These are phyloP conservation scores for Chaenodraco wilsoni DNA, from an alignment of 2,797 vertebrate species.

Conservation along the genomic window DNA sequence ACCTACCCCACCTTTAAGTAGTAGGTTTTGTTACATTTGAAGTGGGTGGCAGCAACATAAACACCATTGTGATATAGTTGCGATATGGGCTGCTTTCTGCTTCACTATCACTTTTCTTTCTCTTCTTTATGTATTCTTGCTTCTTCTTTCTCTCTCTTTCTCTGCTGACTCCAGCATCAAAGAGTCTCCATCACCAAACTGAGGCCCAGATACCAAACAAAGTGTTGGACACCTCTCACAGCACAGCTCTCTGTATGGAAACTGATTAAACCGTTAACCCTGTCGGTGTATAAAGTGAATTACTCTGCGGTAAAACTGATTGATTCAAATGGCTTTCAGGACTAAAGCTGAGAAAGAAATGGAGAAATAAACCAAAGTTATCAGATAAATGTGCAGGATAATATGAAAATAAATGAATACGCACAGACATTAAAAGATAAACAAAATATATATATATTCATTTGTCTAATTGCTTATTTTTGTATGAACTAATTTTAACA, in stretches of 20 bases:
- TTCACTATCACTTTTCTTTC: slow-evolving; percentile 28
- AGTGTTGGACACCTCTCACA: slow-evolving; percentile 56
- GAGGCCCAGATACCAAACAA: slow-evolving; percentile 54
- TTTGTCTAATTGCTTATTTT: too few relatives aligned
- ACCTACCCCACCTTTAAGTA: too few relatives aligned
- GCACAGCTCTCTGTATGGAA: slow-evolving; percentile 72
- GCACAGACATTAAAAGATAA: too few relatives aligned
- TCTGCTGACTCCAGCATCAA: slow-evolving; percentile 68
- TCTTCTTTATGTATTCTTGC: slow-evolving; percentile 23
- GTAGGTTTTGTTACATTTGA: neutral
- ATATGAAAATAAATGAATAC: too few relatives aligned
- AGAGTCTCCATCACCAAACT: slow-evolving; percentile 56
- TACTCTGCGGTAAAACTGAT: neutral
- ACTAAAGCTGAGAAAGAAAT: too few relatives aligned
- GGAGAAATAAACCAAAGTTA: too few relatives aligned
- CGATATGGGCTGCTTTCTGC: slow-evolving; percentile 13
- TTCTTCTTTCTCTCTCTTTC: neutral
- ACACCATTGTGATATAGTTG: too few relatives aligned
- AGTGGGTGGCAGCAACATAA: neutral
- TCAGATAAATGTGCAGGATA: too few relatives aligned
- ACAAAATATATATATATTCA: too few relatives aligned
- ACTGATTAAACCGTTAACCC: neutral
- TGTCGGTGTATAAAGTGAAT: slow-evolving; percentile 4
- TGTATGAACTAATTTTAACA: too few relatives aligned
- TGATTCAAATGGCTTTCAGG: too few relatives aligned